Evolutionary conservation across 2,888 invertebrate species (phyloP), one percentile per base, ranked within the genome.

Genomic region (Dryococelus australis): DNA sequence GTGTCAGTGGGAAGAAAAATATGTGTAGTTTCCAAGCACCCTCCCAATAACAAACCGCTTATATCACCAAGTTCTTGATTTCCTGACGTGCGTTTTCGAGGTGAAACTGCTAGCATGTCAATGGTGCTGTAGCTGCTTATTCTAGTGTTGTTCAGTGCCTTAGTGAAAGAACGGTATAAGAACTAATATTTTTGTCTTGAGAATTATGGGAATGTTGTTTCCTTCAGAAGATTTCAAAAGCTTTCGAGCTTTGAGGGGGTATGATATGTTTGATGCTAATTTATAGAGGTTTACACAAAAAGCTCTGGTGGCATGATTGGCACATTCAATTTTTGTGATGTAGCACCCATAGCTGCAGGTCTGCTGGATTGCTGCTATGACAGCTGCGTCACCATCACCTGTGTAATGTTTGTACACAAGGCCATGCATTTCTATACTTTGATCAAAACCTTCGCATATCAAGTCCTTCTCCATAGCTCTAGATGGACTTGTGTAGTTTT

Each of bases 241-340:
- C 43, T 83, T 27, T 4, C 85, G 35, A 24, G 65, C 26, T 16
- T 78, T 65, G 2, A 87, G 53, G 13, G 53, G n/a, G 24, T 65
- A 79, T 2, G 28, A 53, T 13, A 13, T 87, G 43, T 87, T 87
- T 51, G 28, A 12, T 26, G 35, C 84, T 3, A 89, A 35, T 43
- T 88, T 88, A 20, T 86, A 6, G 13, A 86, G 79, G 35, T 79
- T 86, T 80, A 86, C 20, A 24, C 86, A 86, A n/a, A 88, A 85
- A 13, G 87, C 86, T 24, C 88, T 84, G 13, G 87, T 81, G 8
- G 86, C 88, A 79, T 89, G 89, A 83, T 88, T 89, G 0, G 88
- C 83, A 86, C 89, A 89, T 13, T 88, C 89, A 24, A 87, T n/a
- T 80, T 89, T 89, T 27, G 78, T 79, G n/a, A 89, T 84, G 43